Base-by-base conservation (phyloP, 2,888 invertebrate species). In the Arge pagana region DNA sequence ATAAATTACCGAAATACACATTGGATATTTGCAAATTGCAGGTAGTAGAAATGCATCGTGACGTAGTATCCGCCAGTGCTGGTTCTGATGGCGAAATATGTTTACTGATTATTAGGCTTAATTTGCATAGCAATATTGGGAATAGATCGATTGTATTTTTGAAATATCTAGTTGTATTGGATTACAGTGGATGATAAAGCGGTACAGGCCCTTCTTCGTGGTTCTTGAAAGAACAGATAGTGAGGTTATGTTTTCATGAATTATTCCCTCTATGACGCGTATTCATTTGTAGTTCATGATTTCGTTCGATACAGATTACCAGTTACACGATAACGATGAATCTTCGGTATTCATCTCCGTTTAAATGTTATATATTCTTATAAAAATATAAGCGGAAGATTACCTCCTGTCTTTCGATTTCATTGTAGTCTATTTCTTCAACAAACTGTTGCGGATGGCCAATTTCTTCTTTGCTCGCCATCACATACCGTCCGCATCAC, bases 391-490 rank as follows among this genome's bases (percentile, higher is more conserved):
- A 42, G 19, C 54, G 15, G 26, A 59, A 69, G 77, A 74, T 78
- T 81, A 88, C 89, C 84, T 86, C 82, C 78, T 87, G 79, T 69
- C 84, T 83, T 72, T 84, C 81, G 74, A 90, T 88, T 80, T 89
- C 89, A 79, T 81, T 82, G 77, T 85, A 86, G 78, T 89, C 83
- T 75, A 90, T 89, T 81, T 89, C 88, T 79, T 87, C 85, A 68
- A 88, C 87, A 79, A 87, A 87, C 69, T 80, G 77, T 63, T 78
- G 80, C 61, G 72, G 70, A 60, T 65, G 65, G 59, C 58, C 61
- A 57, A 52, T 55, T 54, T 51, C 58, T 59, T 65, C 66, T 58
- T 63, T 60, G 52, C 60, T 64, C 64, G 74, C 74, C 74, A 74
- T 74, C 61, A 65, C 66, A 55, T 55, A 64, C 63, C 62, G 63